Base-by-base conservation (phyloP, 2,113 vertebrate species). In the Ptilonorhynchus violaceus region DNA sequence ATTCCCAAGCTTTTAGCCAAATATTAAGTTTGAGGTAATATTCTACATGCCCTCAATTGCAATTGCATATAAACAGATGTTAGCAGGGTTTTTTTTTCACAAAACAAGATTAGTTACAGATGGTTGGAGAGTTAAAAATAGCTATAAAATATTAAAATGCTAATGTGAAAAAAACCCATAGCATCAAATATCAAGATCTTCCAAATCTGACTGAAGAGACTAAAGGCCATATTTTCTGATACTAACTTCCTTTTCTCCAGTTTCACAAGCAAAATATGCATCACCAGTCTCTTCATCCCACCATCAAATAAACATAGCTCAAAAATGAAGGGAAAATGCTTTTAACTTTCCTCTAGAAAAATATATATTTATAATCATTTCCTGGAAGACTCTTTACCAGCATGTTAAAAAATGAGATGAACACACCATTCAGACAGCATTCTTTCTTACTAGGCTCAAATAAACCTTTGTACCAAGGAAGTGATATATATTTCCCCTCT, bases 91-190 rank as follows among this genome's bases (percentile, higher is more conserved):
- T 5, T 83, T 83, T 90, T 91, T 86, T 84, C 30, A 79, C 19
- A 60, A 73, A 92, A 88, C 19, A 39, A 79, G 72, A 96, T 92
- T 87, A 91, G 72, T 75, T 85, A 88, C 59, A 93, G 69, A 92
- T 91, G 67, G 55, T 20, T 74, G 21, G 49, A 92, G 27, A 91
- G 37, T 82, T 82, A 76, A 95, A 96, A 77, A 76, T 64, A 55
- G 22, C 52, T 64, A 30, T 56, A 75, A 56, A 88, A 91, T 74
- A 81, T 64, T 75, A 89, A 95, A 96, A 92, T 78, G 44, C 5
- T 89, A 89, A 85, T 81, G 42, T 33, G 28, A 37, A 67, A 85
- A 79, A 84, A 80, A 44, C 14, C 0, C 30, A 49, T 53, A 89
- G 24, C 33, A 78, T 90, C 53, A 92, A 93, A 93, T 89, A 92